Conservation (phyloP, 2,888 invertebrate species). For the Malthinus seriepunctatus region DNA sequence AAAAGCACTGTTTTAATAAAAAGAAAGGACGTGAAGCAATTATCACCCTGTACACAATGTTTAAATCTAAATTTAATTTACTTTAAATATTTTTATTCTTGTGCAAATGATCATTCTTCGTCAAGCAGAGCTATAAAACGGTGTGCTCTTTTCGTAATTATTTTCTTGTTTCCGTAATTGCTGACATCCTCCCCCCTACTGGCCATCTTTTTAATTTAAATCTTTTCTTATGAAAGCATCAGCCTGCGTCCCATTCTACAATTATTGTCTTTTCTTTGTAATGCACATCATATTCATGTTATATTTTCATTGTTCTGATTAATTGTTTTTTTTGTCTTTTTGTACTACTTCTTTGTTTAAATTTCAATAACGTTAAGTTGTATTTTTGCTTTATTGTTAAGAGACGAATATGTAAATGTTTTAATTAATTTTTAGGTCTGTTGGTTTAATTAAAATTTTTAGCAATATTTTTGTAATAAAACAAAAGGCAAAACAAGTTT, state of each 20-base stretch:
- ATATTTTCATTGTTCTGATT: slow-evolving; percentile 32
- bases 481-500: neutral
- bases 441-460: neutral
- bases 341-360: slow-evolving; percentile 22
- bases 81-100: slow-evolving; percentile 23
- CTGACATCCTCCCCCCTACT: slow-evolving; percentile 32
- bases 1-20: slow-evolving; percentile 13
- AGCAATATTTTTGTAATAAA: neutral
- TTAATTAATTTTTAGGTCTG: slow-evolving; percentile 5
- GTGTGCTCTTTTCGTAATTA: slow-evolving; percentile 34
- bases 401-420: neutral
- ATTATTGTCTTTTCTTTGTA: slow-evolving; percentile 28
- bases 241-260: slow-evolving; percentile 28
- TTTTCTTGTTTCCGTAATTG: slow-evolving; percentile 29
- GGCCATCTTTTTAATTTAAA: slow-evolving; percentile 49
- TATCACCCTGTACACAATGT: neutral
- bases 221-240: slow-evolving; percentile 41
- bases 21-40: neutral
- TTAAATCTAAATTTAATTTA: neutral
- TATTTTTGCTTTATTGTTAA: neutral
- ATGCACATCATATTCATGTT: slow-evolving; percentile 32
- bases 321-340: slow-evolving; percentile 30
- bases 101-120: slow-evolving; percentile 26
- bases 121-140: slow-evolving; percentile 26
- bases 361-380: slow-evolving; percentile 25